Percentiles rank a stretch among this genome's conserved stretches.
These are phyloP conservation scores for Molanna angustata DNA, from an alignment of 2,888 invertebrate genomes.

Conservation along the genomic window DNA sequence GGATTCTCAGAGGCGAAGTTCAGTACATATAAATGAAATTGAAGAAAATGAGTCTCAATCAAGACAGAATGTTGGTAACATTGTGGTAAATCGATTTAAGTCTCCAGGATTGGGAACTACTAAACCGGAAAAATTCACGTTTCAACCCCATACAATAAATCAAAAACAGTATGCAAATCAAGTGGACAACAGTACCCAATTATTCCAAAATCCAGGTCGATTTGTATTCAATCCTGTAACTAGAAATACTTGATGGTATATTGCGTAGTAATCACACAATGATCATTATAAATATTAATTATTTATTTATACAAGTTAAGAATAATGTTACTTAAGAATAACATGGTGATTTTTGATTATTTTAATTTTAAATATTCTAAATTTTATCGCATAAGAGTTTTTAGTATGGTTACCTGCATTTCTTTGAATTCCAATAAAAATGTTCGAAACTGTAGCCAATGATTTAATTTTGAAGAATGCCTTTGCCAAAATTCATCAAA, in stretches of 20 bases:
- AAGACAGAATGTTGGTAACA: constrained; percentile 48
- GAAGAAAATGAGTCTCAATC: constrained; percentile 13
- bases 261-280: constrained; percentile 1
- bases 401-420: constrained; percentile 61
- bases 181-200: neutral
- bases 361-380: too few relatives aligned
- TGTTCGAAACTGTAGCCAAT: constrained; percentile 85
- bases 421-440: constrained; percentile 96
- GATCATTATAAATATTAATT: too few relatives aligned
- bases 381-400: neutral
- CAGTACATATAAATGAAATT: constrained; percentile 34
- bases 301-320: too few relatives aligned
- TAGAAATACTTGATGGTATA: neutral
- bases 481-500: constrained; percentile 94
- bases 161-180: constrained; percentile 5
- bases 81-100: constrained; percentile 42
- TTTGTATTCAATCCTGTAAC: constrained; percentile 20
- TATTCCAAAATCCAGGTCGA: constrained; percentile 1
- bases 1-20: constrained; percentile 20
- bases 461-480: constrained; percentile 84
- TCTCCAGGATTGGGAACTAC: neutral
- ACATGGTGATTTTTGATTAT: too few relatives aligned
- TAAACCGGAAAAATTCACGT: constrained; percentile 13
- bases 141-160: constrained; percentile 20
- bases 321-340: too few relatives aligned